Evolutionary conservation across 2,113 vertebrate species (phyloP).

Genomic region (Erythrocebus patas): DNA sequence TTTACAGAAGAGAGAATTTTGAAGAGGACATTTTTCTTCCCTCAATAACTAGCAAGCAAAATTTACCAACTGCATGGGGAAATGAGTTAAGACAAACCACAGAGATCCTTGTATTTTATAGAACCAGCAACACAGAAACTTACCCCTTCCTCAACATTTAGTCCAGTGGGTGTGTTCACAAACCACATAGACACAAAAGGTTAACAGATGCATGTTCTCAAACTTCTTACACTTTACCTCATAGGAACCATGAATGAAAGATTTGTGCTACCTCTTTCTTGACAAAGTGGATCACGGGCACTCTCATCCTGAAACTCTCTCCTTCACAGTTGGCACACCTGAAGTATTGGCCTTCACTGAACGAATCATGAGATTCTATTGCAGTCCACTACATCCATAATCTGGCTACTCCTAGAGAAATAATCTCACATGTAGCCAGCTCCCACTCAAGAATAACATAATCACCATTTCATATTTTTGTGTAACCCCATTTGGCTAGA

Average conservation of each 20-base stretch:
- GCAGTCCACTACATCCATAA: not conserved
- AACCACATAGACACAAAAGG: not conserved
- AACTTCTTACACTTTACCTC: not conserved
- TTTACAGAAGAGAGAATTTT: not conserved
- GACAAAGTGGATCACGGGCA: not conserved
- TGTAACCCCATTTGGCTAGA: not conserved
- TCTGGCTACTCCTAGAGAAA: slow-evolving; percentile 8
- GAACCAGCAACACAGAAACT: not conserved
- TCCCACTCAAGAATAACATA: slow-evolving; percentile 30
- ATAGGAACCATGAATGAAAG: not conserved
- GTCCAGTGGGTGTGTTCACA: not conserved
- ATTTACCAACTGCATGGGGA: not conserved
- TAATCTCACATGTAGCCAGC: slow-evolving; percentile 7
- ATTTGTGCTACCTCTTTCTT: not conserved
- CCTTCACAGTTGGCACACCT: not conserved
- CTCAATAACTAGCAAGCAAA: not conserved
- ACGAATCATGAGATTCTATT: not conserved
- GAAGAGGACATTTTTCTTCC: not conserved
- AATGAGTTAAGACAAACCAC: not conserved
- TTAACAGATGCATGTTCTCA: not conserved
- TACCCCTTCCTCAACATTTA: not conserved
- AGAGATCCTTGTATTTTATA: not conserved
- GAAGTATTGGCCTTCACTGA: not conserved
- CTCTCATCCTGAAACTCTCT: not conserved
- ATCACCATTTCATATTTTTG: slow-evolving; percentile 20